Conservation (phyloP, 2,888 invertebrate species). For the Celastrina argiolus region DNA sequence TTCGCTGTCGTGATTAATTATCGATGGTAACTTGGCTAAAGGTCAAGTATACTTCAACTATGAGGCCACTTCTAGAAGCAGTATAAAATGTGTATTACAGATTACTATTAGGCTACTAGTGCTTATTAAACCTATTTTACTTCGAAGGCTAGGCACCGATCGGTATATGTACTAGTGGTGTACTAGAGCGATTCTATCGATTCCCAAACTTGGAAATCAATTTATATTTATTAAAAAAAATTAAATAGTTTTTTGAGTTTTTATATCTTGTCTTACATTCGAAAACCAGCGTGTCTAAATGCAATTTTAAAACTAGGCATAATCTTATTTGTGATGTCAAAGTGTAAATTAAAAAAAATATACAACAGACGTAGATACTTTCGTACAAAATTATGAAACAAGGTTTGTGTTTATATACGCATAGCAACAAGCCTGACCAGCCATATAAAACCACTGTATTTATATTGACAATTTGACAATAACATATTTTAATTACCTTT, state of each 20-base stretch:
- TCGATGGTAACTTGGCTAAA: no score
- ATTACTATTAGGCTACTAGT: not conserved
- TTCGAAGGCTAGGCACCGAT: conserved; percentile 58
- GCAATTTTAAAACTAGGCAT: not conserved
- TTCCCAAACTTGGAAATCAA: not conserved
- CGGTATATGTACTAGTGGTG: conserved; percentile 37
- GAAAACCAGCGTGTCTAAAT: not conserved
- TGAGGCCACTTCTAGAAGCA: conserved; percentile 2
- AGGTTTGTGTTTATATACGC: not conserved
- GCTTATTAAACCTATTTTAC: conserved; percentile 25
- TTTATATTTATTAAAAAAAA: not conserved
- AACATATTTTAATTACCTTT: no score
- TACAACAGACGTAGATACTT: not conserved
- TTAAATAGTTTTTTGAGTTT: no score
- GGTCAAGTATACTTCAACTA: not conserved
- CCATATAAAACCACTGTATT: not conserved
- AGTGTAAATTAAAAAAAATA: not conserved
- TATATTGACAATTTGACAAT: no score
- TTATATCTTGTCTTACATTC: no score
- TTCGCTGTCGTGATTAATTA: no score
- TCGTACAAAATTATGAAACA: not conserved
- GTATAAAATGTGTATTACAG: not conserved
- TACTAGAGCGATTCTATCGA: conserved; percentile 6
- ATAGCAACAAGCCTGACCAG: no score
- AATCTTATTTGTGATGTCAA: not conserved